These are phyloP conservation scores for Argyresthia goedartella DNA, from an alignment of 2,888 invertebrate genomes.

Conservation along the genomic window DNA sequence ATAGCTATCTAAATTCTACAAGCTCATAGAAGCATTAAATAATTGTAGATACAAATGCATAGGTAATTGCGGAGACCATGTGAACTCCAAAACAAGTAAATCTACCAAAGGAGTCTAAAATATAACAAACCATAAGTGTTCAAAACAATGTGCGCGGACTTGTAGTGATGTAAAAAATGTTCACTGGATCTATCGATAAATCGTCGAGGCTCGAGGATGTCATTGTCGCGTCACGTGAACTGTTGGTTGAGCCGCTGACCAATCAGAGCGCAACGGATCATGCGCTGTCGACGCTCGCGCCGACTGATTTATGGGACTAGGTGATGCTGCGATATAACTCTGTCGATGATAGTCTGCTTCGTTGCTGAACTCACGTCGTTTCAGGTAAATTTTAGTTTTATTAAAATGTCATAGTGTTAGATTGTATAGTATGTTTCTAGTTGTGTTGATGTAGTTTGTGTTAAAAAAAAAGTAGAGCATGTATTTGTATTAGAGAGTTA, in stretches of 20 bases:
- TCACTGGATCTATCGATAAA: slow-evolving; percentile 13
- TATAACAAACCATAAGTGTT: not conserved
- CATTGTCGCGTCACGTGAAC: slow-evolving; percentile 12
- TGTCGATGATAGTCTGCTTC: slow-evolving; percentile 70
- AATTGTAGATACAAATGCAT: too few species aligned
- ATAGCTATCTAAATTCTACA: too few species aligned
- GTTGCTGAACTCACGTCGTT: slow-evolving; percentile 64
- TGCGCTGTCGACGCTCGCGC: slow-evolving; percentile 56
- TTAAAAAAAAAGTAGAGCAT: too few species aligned
- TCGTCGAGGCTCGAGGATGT: not conserved
- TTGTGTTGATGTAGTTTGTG: too few species aligned
- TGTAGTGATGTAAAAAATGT: slow-evolving; percentile 34
- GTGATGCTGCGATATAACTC: slow-evolving; percentile 56
- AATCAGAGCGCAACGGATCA: slow-evolving; percentile 27
- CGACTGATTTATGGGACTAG: slow-evolving; percentile 51
- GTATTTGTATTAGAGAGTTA: too few species aligned
- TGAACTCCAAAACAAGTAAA: too few species aligned
- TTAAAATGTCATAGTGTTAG: not conserved
- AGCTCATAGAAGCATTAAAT: too few species aligned
- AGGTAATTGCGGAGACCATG: too few species aligned
- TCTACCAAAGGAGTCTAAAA: too few species aligned
- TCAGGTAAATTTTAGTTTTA: slow-evolving; percentile 45
- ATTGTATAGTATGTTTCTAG: too few species aligned
- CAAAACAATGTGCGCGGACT: not conserved
- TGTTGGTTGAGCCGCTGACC: slow-evolving; percentile 19